Conservation (phyloP, 2,888 invertebrate species). For the Tetranychus piercei region DNA sequence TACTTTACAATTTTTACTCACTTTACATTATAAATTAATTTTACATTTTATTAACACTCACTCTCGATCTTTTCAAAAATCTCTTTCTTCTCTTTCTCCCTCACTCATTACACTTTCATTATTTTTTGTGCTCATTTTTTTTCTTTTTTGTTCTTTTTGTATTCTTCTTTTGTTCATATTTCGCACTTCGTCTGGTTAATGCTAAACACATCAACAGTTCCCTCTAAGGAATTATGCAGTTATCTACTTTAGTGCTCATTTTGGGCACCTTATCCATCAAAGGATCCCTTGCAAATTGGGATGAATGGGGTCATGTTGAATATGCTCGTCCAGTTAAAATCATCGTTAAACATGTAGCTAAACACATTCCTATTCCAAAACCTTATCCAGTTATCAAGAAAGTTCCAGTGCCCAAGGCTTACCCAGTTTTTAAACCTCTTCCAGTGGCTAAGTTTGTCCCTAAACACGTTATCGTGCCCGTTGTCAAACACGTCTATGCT, state of each 20-base stretch:
- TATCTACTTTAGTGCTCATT: constrained; percentile 6
- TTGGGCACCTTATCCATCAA: constrained; percentile 9
- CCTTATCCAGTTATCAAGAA: constrained; percentile 28
- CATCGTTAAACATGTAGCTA: constrained; percentile 25
- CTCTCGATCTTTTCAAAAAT: neutral
- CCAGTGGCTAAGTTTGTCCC: constrained; percentile 28
- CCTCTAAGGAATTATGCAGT: neutral
- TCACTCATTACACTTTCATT: constrained; percentile 6
- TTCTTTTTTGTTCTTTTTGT: neutral
- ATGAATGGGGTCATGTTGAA: constrained; percentile 20
- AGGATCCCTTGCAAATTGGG: constrained; percentile 9
- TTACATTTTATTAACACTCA: neutral
- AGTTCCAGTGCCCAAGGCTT: constrained; percentile 20
- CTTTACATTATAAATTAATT: neutral
- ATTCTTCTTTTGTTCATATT: neutral
- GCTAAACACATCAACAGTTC: neutral
- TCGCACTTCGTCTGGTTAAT: neutral
- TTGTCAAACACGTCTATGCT: constrained; percentile 26
- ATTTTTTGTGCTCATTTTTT: neutral
- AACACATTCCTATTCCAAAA: constrained; percentile 27
- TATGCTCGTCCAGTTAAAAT: constrained; percentile 24
- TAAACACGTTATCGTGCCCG: constrained; percentile 27
- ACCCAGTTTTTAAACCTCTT: constrained; percentile 27
- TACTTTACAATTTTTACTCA: neutral
- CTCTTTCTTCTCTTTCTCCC: constrained; percentile 8